Conservation (phyloP, 2,888 invertebrate species). For the Nemotelus pantherinus region DNA sequence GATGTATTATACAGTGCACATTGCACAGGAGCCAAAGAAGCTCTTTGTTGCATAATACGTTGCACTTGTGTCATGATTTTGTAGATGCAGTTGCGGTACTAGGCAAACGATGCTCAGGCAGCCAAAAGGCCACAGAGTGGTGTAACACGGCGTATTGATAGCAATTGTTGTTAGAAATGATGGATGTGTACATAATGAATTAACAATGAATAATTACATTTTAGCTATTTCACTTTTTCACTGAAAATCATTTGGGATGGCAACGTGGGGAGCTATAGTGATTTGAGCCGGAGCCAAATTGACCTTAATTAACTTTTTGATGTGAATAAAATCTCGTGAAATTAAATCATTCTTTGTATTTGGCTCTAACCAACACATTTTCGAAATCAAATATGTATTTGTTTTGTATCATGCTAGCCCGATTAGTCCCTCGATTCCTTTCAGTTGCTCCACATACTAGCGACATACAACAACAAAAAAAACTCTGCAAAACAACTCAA, state of each 20-base stretch:
- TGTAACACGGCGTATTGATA: constrained; percentile 19
- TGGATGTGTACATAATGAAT: constrained; percentile 14
- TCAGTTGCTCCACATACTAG: too few relatives aligned
- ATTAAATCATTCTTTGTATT: neutral
- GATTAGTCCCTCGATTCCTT: too few relatives aligned
- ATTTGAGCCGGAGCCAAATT: too few relatives aligned
- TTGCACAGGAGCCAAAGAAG: constrained; percentile 6
- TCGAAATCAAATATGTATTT: neutral
- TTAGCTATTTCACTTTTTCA: neutral
- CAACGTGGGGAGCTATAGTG: too few relatives aligned
- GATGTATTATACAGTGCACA: too few relatives aligned
- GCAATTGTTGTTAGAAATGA: constrained; percentile 14
- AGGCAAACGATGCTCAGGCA: neutral
- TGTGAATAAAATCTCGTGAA: neutral
- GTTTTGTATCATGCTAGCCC: too few relatives aligned
- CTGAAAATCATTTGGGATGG: neutral
- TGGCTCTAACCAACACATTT: neutral
- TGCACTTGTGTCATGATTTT: constrained; percentile 42
- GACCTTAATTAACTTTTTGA: neutral
- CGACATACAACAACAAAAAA: too few relatives aligned
- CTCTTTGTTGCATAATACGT: constrained; percentile 20
- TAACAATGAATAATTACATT: constrained; percentile 10
- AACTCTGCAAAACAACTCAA: too few relatives aligned
- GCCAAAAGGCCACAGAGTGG: neutral
- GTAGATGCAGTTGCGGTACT: constrained; percentile 15